Percentiles rank a stretch among this genome's conserved stretches.
These are phyloP conservation scores for Drosophila kambysellisi DNA, from an alignment of 2,888 invertebrate genomes.

Conservation along the genomic window DNA sequence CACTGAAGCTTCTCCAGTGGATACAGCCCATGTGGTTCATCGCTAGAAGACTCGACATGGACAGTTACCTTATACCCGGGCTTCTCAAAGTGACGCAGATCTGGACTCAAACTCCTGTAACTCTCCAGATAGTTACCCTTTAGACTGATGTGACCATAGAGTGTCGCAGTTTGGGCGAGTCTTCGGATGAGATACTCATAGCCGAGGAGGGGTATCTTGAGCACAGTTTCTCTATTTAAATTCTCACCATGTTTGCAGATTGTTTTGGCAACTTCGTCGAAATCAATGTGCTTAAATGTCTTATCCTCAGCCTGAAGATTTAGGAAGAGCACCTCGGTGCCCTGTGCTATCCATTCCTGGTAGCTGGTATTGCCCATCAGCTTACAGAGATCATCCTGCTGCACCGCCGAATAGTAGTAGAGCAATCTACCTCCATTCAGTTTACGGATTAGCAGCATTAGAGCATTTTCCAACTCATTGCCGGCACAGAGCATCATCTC, in stretches of 20 bases:
- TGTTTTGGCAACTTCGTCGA: slow-evolving; percentile 31
- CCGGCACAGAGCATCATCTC: slow-evolving; percentile 66
- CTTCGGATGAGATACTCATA: slow-evolving; percentile 50
- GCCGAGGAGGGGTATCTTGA: slow-evolving; percentile 56
- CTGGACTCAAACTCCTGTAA: slow-evolving; percentile 31
- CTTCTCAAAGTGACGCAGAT: slow-evolving; percentile 23
- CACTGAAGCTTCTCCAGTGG: slow-evolving; percentile 36
- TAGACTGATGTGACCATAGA: slow-evolving; percentile 53
- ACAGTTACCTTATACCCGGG: slow-evolving; percentile 13
- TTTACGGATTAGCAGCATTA: slow-evolving; percentile 57
- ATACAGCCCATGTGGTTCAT: neutral
- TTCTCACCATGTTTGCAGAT: slow-evolving; percentile 7
- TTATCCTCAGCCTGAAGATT: slow-evolving; percentile 47
- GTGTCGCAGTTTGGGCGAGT: slow-evolving; percentile 34
- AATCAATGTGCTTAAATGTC: slow-evolving; percentile 42
- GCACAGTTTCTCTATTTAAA: neutral
- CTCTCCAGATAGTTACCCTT: slow-evolving; percentile 6
- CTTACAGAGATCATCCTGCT: slow-evolving; percentile 52
- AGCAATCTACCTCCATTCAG: slow-evolving; percentile 43
- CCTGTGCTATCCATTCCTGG: slow-evolving; percentile 54
- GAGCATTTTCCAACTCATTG: slow-evolving; percentile 43
- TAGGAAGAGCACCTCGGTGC: slow-evolving; percentile 54
- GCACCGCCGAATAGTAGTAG: slow-evolving; percentile 63
- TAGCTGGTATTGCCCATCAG: slow-evolving; percentile 46
- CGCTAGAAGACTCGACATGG: neutral